Evolutionary conservation across 2,888 invertebrate species (phyloP), one percentile per base, ranked within the genome.

Genomic region (Eledona agricola): DNA sequence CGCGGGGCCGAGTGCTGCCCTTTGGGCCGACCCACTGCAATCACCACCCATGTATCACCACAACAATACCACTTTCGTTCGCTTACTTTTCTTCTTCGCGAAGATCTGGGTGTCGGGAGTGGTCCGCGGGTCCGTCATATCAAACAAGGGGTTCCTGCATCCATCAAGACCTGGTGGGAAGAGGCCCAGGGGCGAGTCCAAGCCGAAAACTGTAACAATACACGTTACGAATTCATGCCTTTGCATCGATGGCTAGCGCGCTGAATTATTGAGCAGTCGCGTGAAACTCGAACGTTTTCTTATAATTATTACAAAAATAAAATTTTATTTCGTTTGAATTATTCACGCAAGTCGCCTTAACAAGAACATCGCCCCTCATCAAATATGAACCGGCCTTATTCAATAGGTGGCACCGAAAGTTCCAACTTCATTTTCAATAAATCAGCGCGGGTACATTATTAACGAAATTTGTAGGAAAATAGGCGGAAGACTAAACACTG

Each of bases 1-100:
- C 93, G 81, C 12, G 93, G 93, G 22, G 93, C 93, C 67, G 91
- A 91, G 78, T 93, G 93, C 71, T 93, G 93, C 29, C 93, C 93
- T 73, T 93, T 93, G 43, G 93, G 92, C 69, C 93, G 81, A 70
- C 90, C 85, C 72, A 86, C 89, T 84, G 82, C 58, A 73, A 82
- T 50, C 51, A 26, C n/a, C n/a, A 28, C 5, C 3, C 4, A 16
- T 16, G 4, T 6, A n/a, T n/a, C n/a, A n/a, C n/a, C n/a, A n/a
- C n/a, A n/a, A n/a, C n/a, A n/a, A n/a, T n/a, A n/a, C n/a, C n/a
- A n/a, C n/a, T n/a, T n/a, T n/a, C n/a, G n/a, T n/a, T n/a, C n/a
- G n/a, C 88, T 86, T 80, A 89, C 89, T 87, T 85, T 90, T 90
- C 81, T 89, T 90, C 64, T 86, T 85, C 67, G 81, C 86, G 62